Percentiles rank a stretch among this genome's conserved stretches.
phyloP scores from a whole-genome alignment of 2,888 invertebrate species.

The Stomorhina lunata region DNA sequence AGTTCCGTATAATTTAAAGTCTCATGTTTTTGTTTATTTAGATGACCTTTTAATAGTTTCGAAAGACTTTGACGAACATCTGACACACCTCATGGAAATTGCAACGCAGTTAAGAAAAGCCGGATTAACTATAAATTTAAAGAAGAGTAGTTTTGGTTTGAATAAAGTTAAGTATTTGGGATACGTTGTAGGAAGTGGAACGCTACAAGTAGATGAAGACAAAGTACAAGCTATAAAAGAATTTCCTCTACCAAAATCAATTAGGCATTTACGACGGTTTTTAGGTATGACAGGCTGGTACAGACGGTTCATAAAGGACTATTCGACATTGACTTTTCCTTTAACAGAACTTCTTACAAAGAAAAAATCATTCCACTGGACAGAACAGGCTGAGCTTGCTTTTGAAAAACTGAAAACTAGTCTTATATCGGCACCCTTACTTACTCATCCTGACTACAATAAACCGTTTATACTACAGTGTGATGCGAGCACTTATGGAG shows the following conservation, averaged over 20 bases:
- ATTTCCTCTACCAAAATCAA: neutral
- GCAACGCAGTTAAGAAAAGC: neutral
- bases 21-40: conserved; percentile 15
- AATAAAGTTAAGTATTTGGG: neutral
- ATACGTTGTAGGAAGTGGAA: neutral
- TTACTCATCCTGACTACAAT: neutral
- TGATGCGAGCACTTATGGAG: too few species aligned
- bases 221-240: neutral
- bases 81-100: neutral
- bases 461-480: conserved; percentile 1
- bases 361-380: neutral
- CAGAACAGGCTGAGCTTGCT: neutral
- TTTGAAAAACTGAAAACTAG: neutral
- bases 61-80: conserved; percentile 3
- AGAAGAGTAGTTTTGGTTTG: conserved; percentile 5
- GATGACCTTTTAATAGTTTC: neutral
- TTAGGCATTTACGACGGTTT: conserved; percentile 1
- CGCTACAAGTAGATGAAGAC: neutral
- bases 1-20: conserved; percentile 12
- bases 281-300: conserved; percentile 2
- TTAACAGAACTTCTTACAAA: neutral
- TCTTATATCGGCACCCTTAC: conserved; percentile 1
- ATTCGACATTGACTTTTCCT: neutral
- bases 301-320: neutral
- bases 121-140: conserved; percentile 7